Evolutionary conservation across 2,888 invertebrate genomes (phyloP).

Genomic region (Tiliacea aurago): DNA sequence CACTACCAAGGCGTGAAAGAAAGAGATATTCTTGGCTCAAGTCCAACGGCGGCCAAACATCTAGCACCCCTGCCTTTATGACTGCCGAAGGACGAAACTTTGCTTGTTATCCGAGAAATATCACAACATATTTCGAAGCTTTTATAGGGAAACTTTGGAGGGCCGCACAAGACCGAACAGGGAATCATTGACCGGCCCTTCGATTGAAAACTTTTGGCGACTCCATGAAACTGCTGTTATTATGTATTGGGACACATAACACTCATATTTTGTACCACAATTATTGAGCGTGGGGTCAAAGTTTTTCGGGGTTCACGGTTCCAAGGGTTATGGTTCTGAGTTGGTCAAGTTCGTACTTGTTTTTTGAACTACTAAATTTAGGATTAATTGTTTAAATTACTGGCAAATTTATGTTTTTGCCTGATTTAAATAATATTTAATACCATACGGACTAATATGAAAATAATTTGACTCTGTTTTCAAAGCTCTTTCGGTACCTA

Average conservation of each 20-base stretch:
- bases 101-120: slow-evolving; percentile 88
- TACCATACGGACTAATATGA: slow-evolving; percentile 22
- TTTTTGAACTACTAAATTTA: neutral
- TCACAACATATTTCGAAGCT: slow-evolving; percentile 84
- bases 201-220: slow-evolving; percentile 59
- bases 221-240: slow-evolving; percentile 55
- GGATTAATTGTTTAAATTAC: neutral
- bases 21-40: slow-evolving; percentile 69
- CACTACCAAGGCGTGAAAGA: slow-evolving; percentile 58
- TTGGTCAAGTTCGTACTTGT: neutral
- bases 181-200: slow-evolving; percentile 66
- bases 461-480: slow-evolving; percentile 26
- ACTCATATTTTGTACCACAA: slow-evolving; percentile 53
- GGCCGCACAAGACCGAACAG: slow-evolving; percentile 72
- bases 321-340: slow-evolving; percentile 10
- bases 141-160: slow-evolving; percentile 86
- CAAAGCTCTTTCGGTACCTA: slow-evolving; percentile 5
- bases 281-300: slow-evolving; percentile 33
- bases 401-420: neutral
- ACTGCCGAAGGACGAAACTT: slow-evolving; percentile 81
- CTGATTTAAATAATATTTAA: neutral
- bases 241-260: slow-evolving; percentile 55
- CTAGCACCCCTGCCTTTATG: slow-evolving; percentile 72
- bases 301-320: slow-evolving; percentile 26
- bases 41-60: slow-evolving; percentile 73